Percentiles rank a stretch among this genome's conserved stretches.
Evolutionary conservation across 2,888 invertebrate species (phyloP).

Genomic region (Tinea semifulvella): DNA sequence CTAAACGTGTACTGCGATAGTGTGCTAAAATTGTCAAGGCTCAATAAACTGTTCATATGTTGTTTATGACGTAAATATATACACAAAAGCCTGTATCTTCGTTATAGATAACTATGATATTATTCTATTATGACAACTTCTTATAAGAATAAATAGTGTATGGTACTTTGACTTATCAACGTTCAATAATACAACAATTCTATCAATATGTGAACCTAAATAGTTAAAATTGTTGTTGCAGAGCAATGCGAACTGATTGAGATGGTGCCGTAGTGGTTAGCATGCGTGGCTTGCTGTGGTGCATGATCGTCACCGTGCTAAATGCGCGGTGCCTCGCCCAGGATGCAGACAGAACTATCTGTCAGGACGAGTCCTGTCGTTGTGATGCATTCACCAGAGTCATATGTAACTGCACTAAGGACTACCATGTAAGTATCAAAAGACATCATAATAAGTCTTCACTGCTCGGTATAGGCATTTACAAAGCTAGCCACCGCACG

Average conservation of each 20-base stretch:
- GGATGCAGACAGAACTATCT: slow-evolving; percentile 43
- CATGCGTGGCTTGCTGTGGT: slow-evolving; percentile 46
- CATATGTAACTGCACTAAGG: slow-evolving; percentile 63
- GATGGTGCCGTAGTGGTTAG: slow-evolving; percentile 51
- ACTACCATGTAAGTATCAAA: slow-evolving; percentile 51
- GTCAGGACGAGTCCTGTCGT: slow-evolving; percentile 62
- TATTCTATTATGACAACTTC: no score
- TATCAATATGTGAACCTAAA: no score
- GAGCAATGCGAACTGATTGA: slow-evolving; percentile 29
- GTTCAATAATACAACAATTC: no score
- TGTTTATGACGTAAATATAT: no score
- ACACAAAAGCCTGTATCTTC: no score
- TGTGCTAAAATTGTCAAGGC: slow-evolving; percentile 1
- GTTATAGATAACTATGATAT: no score
- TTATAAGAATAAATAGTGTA: no score
- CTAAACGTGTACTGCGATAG: background rate
- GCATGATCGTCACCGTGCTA: slow-evolving; percentile 38
- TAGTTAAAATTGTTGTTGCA: slow-evolving; percentile 30
- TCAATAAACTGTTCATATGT: no score
- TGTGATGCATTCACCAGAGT: slow-evolving; percentile 67
- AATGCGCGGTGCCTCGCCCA: slow-evolving; percentile 34
- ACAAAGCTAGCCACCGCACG: no score
- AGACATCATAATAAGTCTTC: no score
- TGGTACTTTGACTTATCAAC: no score
- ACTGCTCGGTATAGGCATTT: no score